These are phyloP conservation scores for Paracyclopina nana DNA, from an alignment of 1,140 invertebrate species.

Conservation along the genomic window DNA sequence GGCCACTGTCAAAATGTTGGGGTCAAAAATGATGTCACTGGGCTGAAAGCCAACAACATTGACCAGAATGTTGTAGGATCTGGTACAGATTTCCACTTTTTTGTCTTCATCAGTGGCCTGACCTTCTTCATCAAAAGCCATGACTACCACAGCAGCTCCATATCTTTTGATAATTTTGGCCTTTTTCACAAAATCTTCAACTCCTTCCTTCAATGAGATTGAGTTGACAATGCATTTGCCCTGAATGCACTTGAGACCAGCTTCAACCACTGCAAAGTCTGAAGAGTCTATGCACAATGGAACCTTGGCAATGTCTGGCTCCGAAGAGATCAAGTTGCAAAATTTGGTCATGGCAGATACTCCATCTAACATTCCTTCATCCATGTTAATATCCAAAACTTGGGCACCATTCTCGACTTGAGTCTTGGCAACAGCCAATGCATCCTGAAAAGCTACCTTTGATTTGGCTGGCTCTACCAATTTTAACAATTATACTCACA, in stretches of 20 bases:
- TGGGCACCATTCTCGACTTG: conserved; percentile 43
- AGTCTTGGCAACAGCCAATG: conserved; percentile 33
- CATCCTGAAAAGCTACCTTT: conserved; percentile 30
- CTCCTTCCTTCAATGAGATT: conserved; percentile 36
- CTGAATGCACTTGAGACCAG: conserved; percentile 38
- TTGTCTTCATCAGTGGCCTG: conserved; percentile 30
- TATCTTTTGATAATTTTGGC: conserved; percentile 27
- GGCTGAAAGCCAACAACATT: conserved; percentile 35
- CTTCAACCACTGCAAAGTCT: conserved; percentile 30
- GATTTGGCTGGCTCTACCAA: neutral
- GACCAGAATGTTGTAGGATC: conserved; percentile 32
- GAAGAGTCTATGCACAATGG: conserved; percentile 35
- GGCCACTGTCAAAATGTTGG: conserved; percentile 41
- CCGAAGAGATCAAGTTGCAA: conserved; percentile 34
- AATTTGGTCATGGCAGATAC: conserved; percentile 36
- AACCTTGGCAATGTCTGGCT: conserved; percentile 32
- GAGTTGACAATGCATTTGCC: conserved; percentile 43
- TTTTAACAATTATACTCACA: conserved; percentile 23
- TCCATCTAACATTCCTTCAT: conserved; percentile 42
- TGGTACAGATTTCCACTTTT: conserved; percentile 31
- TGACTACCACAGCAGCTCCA: conserved; percentile 39
- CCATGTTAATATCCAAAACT: conserved; percentile 42
- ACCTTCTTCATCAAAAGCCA: conserved; percentile 36
- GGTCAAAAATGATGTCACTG: conserved; percentile 42
- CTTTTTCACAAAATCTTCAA: conserved; percentile 34